A percentile compares a stretch with the other conserved stretches of the same genome.
These are phyloP conservation scores for Metacarcinus magister DNA, from an alignment of 2,888 invertebrate genomes.

Conservation along the genomic window DNA sequence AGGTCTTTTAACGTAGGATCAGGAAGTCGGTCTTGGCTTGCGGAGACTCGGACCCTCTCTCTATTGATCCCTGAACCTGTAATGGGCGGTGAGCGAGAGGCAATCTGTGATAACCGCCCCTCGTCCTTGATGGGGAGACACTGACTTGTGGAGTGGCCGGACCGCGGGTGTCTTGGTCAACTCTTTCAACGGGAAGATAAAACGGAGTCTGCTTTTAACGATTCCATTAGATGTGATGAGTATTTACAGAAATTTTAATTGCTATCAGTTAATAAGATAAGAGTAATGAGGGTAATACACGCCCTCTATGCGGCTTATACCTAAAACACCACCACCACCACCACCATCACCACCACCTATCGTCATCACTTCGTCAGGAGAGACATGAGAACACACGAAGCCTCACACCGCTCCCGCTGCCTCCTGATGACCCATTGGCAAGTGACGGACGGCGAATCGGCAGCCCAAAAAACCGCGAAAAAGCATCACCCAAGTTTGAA, in stretches of 20 bases:
- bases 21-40: not conserved
- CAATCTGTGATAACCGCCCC: constrained; percentile 45
- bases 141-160: constrained; percentile 38
- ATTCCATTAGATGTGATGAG: not conserved
- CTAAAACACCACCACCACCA: not conserved
- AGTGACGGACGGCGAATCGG: constrained; percentile 33
- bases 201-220: not conserved
- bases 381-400: not conserved
- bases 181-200: not conserved
- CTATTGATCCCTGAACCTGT: constrained; percentile 45
- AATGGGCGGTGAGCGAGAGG: constrained; percentile 36
- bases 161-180: not conserved
- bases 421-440: not conserved
- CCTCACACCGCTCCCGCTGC: not conserved
- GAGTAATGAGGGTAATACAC: not conserved
- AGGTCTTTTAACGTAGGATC: not conserved
- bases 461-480: not conserved
- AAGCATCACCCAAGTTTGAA: constrained; percentile 29
- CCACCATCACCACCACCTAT: not conserved
- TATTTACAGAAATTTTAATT: not conserved
- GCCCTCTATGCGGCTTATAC: not conserved
- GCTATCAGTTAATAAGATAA: not conserved
- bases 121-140: constrained; percentile 4
- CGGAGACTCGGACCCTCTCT: not conserved
- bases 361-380: not conserved